A percentile compares a stretch with the other conserved stretches of the same genome.
These are phyloP conservation scores for Calephelis perditalis DNA, from an alignment of 2,888 invertebrate species.

Conservation along the genomic window DNA sequence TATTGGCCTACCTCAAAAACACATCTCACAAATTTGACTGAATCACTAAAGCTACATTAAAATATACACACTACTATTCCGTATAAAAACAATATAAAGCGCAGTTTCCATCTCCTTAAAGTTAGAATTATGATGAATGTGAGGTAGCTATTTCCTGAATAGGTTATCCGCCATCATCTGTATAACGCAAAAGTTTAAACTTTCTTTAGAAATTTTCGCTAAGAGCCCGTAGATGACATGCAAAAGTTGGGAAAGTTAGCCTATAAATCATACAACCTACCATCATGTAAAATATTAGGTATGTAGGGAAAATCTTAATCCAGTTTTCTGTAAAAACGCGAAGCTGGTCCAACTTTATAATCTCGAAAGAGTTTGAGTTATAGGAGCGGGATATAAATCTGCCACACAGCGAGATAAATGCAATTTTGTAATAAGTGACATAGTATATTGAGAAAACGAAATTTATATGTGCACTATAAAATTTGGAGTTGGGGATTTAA, in stretches of 20 bases:
- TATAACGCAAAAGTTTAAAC: slow-evolving; percentile 28
- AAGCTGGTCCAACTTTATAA: slow-evolving; percentile 54
- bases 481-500: too few species aligned
- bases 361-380: slow-evolving; percentile 57
- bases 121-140: slow-evolving; percentile 7
- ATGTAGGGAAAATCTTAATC: slow-evolving; percentile 69
- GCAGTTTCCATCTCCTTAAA: slow-evolving; percentile 3
- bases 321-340: slow-evolving; percentile 64
- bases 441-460: neutral
- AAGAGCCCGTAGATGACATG: slow-evolving; percentile 69
- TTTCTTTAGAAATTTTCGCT: slow-evolving; percentile 34
- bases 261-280: slow-evolving; percentile 70
- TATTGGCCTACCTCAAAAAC: too few species aligned
- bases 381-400: slow-evolving; percentile 45
- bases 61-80: too few species aligned
- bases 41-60: too few species aligned
- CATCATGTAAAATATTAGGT: slow-evolving; percentile 66
- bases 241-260: slow-evolving; percentile 64
- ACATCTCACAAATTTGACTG: too few species aligned
- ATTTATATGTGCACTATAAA: neutral
- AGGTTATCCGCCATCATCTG: slow-evolving; percentile 10
- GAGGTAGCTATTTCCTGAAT: slow-evolving; percentile 13
- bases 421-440: slow-evolving; percentile 21
- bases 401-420: slow-evolving; percentile 31
- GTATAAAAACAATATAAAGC: neutral